Evolutionary conservation across 1,140 invertebrate species (phyloP).

Genomic region (Musca domestica): DNA sequence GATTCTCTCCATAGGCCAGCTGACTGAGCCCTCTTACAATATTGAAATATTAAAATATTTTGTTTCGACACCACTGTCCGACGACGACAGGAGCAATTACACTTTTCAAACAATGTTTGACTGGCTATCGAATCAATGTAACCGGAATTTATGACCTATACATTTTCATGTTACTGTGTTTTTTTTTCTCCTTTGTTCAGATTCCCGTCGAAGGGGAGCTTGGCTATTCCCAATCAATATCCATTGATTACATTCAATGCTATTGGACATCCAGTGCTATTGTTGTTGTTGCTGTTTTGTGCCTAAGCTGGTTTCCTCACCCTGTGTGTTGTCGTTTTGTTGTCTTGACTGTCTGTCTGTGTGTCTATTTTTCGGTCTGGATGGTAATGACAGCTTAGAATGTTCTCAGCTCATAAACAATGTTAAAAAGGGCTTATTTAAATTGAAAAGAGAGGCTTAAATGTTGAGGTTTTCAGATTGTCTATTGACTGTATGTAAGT

Average conservation of each 20-base stretch:
- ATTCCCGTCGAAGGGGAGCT: too few relatives aligned
- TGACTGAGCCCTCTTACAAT: too few relatives aligned
- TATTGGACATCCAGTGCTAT: not conserved
- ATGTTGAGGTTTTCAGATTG: not conserved
- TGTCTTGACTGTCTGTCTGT: not conserved
- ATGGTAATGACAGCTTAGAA: constrained; percentile 19
- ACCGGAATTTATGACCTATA: constrained; percentile 13
- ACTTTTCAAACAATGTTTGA: too few relatives aligned
- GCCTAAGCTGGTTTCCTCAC: too few relatives aligned
- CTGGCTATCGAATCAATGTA: not conserved
- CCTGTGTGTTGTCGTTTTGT: not conserved
- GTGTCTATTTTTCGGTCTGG: not conserved
- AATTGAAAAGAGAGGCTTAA: constrained; percentile 9
- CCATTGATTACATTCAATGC: constrained; percentile 8
- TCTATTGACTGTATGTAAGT: too few relatives aligned
- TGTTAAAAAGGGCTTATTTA: constrained; percentile 21
- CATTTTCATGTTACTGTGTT: not conserved
- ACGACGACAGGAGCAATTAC: too few relatives aligned
- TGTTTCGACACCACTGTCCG: too few relatives aligned
- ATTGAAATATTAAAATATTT: too few relatives aligned
- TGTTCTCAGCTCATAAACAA: constrained; percentile 22
- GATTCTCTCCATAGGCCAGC: too few relatives aligned
- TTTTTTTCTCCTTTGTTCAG: not conserved
- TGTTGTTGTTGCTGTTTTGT: too few relatives aligned
- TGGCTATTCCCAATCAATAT: not conserved